Evolutionary conservation across 2,113 vertebrate species (phyloP).

Genomic region (Pterophyllum scalare): DNA sequence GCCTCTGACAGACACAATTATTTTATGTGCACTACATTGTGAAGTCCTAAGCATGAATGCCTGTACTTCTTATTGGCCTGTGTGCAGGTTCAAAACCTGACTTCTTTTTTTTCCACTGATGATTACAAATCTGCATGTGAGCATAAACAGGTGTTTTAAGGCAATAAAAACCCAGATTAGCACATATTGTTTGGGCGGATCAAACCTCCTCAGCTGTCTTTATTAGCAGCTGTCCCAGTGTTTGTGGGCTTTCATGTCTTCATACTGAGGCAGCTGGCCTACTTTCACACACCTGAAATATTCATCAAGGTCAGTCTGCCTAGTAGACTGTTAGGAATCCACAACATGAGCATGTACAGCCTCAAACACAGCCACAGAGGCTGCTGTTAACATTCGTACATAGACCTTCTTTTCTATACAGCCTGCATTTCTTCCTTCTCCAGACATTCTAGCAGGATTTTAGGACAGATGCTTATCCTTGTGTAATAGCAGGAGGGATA

Average conservation of each 20-base stretch:
- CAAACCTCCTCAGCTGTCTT: conserved; percentile 1
- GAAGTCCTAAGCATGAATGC: not conserved
- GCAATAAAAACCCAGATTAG: not conserved
- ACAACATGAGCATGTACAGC: not conserved
- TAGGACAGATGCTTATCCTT: conserved; percentile 18
- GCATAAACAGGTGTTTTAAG: not conserved
- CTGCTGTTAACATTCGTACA: not conserved
- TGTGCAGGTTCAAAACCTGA: not conserved
- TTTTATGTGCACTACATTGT: not conserved
- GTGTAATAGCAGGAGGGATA: conserved; percentile 20
- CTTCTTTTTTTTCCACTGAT: not conserved
- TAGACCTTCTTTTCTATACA: not conserved
- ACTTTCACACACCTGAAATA: conserved; percentile 79
- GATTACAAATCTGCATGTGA: not conserved
- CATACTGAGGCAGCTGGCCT: conserved; percentile 61
- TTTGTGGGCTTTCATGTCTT: not conserved
- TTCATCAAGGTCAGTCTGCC: conserved; percentile 73
- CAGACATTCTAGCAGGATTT: not conserved
- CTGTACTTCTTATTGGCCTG: not conserved
- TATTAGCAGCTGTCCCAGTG: conserved; percentile 6
- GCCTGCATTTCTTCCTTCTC: not conserved
- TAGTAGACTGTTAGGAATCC: conserved; percentile 18
- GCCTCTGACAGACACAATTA: not conserved
- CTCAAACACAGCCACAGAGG: not conserved
- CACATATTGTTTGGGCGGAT: not conserved